A percentile compares a stretch with the other conserved stretches of the same genome.
These are phyloP conservation scores for Dendroctonus valens DNA, from an alignment of 1,140 invertebrate genomes.

Conservation along the genomic window DNA sequence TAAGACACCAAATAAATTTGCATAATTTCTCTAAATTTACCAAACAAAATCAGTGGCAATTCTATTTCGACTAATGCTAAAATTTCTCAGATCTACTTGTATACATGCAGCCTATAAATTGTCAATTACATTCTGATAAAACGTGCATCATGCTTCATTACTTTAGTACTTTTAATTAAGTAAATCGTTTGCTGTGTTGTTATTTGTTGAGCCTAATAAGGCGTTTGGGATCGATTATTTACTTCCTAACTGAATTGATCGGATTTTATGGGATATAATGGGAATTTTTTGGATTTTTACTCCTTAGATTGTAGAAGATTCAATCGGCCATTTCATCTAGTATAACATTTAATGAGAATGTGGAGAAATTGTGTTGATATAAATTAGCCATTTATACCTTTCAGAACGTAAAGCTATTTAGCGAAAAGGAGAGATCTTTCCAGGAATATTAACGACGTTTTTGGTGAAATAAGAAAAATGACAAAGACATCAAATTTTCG, in stretches of 20 bases:
- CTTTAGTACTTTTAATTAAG: conserved; percentile 27
- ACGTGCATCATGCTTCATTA: conserved; percentile 21
- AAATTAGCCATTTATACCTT: no score
- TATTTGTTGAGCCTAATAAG: conserved; percentile 28
- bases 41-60: no score
- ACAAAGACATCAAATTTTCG: no score
- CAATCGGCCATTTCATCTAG: conserved; percentile 14
- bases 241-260: conserved; percentile 25
- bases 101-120: background rate
- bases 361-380: conserved; percentile 2
- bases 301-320: conserved; percentile 8
- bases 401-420: no score
- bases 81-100: no score
- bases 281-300: conserved; percentile 26
- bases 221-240: conserved; percentile 20
- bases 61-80: no score
- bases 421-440: no score
- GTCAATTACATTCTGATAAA: conserved; percentile 28
- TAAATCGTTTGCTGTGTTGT: conserved; percentile 7
- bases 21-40: no score
- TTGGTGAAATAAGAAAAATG: no score
- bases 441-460: no score
- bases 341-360: background rate
- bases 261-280: conserved; percentile 23
- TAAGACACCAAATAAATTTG: no score